Conservation (phyloP, 2,888 invertebrate species). For the Melipona beecheii region DNA sequence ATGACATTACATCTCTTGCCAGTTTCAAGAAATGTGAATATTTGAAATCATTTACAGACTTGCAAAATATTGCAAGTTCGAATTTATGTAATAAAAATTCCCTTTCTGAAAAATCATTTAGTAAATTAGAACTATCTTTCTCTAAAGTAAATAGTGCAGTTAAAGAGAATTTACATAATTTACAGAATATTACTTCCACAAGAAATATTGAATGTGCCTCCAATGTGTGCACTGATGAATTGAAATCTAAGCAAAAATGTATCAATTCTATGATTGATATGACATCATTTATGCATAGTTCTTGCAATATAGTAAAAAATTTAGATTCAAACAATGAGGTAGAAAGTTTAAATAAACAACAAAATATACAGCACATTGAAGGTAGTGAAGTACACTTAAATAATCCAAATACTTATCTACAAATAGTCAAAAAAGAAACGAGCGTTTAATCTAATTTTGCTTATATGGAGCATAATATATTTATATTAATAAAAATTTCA, state of each 20-base stretch:
- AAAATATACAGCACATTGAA: conserved; percentile 53
- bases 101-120: conserved; percentile 68
- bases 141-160: conserved; percentile 69
- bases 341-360: conserved; percentile 50
- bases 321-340: conserved; percentile 54
- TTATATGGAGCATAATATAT: conserved; percentile 36
- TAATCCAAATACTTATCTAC: conserved; percentile 65
- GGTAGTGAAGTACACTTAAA: conserved; percentile 63
- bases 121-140: conserved; percentile 67
- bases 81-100: conserved; percentile 68
- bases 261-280: conserved; percentile 73
- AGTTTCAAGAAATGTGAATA: conserved; percentile 75
- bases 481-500: conserved; percentile 49
- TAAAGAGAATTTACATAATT: conserved; percentile 68
- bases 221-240: conserved; percentile 58
- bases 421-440: conserved; percentile 80
- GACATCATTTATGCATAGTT: conserved; percentile 64
- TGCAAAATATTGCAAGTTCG: conserved; percentile 71
- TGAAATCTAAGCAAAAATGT: conserved; percentile 62
- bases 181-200: conserved; percentile 53
- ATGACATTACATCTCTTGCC: conserved; percentile 76
- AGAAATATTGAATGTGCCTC: conserved; percentile 64
- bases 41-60: conserved; percentile 75
- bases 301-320: conserved; percentile 61
- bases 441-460: conserved; percentile 76